Evolutionary conservation across 1,140 invertebrate genomes (phyloP), one percentile per base, ranked within the genome.

Genomic region (Geopemphigus sp.): DNA sequence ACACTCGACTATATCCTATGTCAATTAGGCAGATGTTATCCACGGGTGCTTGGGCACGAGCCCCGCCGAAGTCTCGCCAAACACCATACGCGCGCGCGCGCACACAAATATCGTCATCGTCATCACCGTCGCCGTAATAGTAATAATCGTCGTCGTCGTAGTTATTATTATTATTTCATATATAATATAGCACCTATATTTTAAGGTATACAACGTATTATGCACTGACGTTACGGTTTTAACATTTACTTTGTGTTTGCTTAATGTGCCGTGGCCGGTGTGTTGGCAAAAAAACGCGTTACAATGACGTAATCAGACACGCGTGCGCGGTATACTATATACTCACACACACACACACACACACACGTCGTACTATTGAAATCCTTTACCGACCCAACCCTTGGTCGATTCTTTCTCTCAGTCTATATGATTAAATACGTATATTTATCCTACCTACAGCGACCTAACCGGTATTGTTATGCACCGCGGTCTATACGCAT

Each of bases 11-110:
- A 6, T 73, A 56, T 76, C 72, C 72, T 57, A 74, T 76, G 73
- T 76, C 73, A 76, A 76, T 76, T 76, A 76, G 73, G 73, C 73
- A 76, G 73, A 76, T 76, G 73, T 76, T 76, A 76, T 57, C 73
- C 56, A 76, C 73, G 73, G 73, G 73, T 57, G 39, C 54, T n/a
- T 76, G 73, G n/a, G 73, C 73, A 76, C 73, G 73, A 59, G 73
- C 56, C 73, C 73, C 66, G 29, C 66, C 24, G 17, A 68, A 68
- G 32, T 39, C 32, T n/a, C 39, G 32, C 64, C 39, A 45, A 45
- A 45, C 39, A 45, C 39, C n/a, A 39, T 5, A 39, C 64, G 14
- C 19, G 47, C 6, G 29, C 61, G 2, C n/a, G 12, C 3, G 22
- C 32, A 45, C n/a, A 45, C n/a, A 47, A 32, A 68, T 19, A 68